phyloP scores from a whole-genome alignment of 1,140 invertebrate genomes.

The Formica exsecta region DNA sequence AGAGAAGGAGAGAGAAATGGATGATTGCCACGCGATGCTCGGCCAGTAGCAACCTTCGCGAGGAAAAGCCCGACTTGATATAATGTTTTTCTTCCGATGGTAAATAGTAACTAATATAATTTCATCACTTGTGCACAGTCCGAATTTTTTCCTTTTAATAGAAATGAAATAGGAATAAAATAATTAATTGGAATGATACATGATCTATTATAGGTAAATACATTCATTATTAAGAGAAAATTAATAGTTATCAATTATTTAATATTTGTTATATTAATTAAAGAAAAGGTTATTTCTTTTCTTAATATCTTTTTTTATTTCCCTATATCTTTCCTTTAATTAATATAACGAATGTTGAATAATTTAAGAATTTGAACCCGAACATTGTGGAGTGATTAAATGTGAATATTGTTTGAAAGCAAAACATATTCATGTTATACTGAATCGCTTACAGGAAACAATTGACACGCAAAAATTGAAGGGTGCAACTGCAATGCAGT shows the following conservation, averaged over 20 bases:
- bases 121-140: neutral
- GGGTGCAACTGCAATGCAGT: conserved; percentile 42
- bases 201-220: neutral
- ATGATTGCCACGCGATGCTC: neutral
- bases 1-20: conserved; percentile 4
- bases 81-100: neutral
- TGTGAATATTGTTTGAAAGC: neutral
- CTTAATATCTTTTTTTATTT: no score
- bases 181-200: neutral
- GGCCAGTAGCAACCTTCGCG: neutral
- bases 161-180: neutral
- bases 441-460: conserved; percentile 19
- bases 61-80: neutral
- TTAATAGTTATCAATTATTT: neutral
- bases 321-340: no score
- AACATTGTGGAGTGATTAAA: neutral
- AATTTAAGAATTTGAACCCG: neutral
- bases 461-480: conserved; percentile 53
- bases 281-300: neutral
- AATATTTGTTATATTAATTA: neutral
- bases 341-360: no score
- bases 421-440: conserved; percentile 21
- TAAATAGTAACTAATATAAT: neutral
- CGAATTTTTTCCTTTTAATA: neutral
- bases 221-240: neutral